Evolutionary conservation across 2,113 vertebrate species (phyloP), one percentile per base, ranked within the genome.

Genomic region (Stigmatopora nigra): DNA sequence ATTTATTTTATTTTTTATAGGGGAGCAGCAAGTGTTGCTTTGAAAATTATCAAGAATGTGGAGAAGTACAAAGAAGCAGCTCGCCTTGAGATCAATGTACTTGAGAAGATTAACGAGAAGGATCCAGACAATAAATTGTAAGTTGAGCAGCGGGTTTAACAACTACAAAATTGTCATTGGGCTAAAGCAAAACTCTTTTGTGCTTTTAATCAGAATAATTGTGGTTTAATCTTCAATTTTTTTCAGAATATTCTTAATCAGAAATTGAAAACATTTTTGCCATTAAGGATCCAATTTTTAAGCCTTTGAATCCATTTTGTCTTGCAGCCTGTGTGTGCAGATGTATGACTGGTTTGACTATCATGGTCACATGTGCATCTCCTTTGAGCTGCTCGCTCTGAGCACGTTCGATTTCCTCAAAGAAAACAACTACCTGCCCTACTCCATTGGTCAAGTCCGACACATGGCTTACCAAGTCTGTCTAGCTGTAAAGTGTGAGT

Each of bases 261-360:
- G 15, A 1, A 48, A 48, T 48, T 48, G 13, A 16, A 15, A 13
- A 15, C 10, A 48, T 53, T 65, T 14, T 55, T 51, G 17, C 7
- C 14, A 51, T 57, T 17, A 36, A 53, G 7, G 2, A 12, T 56
- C 1, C 11, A 19, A 36, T 56, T 5, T 38, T 14, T 41, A 58
- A 53, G 31, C 16, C 61, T 8, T n/a, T 64, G 2, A 35, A 5
- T 67, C 13, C 19, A 63, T 13, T 77, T 63, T 64, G 5, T 60
- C n/a, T 52, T 73, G 1, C 79, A 90, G 89, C 73, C 55, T 97
- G 46, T 99, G 97, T 77, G 95, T 99, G 73, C 93, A 93, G 92
- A 99, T 99, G 96, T 95, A 92, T 64, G 96, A 98, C 88, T 99
- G 95, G 95, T 98, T 99, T 46, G 95, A 98, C 89, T 98, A 95